Evolutionary conservation across 1,140 invertebrate genomes (phyloP).

Genomic region (Acromyrmex echinatior): DNA sequence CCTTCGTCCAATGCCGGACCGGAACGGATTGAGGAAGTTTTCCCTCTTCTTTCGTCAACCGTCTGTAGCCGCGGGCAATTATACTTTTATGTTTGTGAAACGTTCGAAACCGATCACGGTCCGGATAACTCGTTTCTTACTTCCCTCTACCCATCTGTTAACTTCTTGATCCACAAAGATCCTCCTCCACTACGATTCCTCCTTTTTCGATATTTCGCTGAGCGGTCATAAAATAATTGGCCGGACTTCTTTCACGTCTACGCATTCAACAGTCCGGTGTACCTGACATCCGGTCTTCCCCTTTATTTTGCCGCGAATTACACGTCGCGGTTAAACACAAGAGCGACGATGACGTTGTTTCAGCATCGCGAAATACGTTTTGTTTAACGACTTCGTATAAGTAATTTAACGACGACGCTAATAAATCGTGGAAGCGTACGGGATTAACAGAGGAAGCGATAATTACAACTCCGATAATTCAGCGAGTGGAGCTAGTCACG

Average conservation of each 20-base stretch:
- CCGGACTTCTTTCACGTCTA: slow-evolving; percentile 2
- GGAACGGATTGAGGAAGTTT: slow-evolving; percentile 57
- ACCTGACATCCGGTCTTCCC: background rate
- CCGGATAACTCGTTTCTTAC: slow-evolving; percentile 31
- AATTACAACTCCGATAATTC: slow-evolving; percentile 59
- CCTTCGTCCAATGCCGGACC: slow-evolving; percentile 48
- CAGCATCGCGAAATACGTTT: slow-evolving; percentile 34
- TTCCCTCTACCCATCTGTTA: background rate
- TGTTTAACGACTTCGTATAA: slow-evolving; percentile 42
- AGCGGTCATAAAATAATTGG: slow-evolving; percentile 59
- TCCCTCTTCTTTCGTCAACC: slow-evolving; percentile 15
- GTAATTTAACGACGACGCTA: slow-evolving; percentile 60
- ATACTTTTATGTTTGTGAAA: slow-evolving; percentile 46
- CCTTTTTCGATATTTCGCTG: slow-evolving; percentile 42
- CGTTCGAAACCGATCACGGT: background rate
- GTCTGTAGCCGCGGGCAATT: slow-evolving; percentile 61
- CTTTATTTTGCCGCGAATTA: slow-evolving; percentile 28
- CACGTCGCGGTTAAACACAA: slow-evolving; percentile 14
- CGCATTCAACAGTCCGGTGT: background rate
- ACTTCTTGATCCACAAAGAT: slow-evolving; percentile 15
- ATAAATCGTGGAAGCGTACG: slow-evolving; percentile 53
- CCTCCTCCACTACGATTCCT: slow-evolving; percentile 23
- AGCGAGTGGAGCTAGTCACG: slow-evolving; percentile 42
- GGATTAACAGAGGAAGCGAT: slow-evolving; percentile 52
- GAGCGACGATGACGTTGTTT: slow-evolving; percentile 23